A percentile compares a stretch with the other conserved stretches of the same genome.
These are phyloP conservation scores for Paradisaea rubra DNA, from an alignment of 2,113 vertebrate species.

Conservation along the genomic window DNA sequence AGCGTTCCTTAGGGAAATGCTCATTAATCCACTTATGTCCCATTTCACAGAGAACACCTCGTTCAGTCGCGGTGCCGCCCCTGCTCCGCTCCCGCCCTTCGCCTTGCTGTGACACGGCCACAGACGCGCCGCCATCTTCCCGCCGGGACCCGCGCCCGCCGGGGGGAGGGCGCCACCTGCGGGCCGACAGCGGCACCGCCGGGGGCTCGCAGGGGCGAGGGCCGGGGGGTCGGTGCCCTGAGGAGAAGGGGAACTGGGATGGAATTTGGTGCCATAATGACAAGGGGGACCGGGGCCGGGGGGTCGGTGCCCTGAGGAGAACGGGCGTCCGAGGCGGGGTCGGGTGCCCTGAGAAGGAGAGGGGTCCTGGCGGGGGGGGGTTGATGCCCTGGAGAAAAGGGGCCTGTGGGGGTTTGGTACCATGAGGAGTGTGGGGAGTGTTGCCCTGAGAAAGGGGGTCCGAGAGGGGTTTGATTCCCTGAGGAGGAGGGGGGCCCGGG, in stretches of 20 bases:
- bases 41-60: fast-evolving
- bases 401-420: background rate
- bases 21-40: background rate
- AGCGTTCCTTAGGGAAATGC: background rate
- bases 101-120: fast-evolving
- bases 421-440: too few species aligned
- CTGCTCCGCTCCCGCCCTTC: background rate
- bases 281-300: background rate
- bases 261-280: background rate
- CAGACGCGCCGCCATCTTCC: background rate
- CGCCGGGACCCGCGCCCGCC: background rate
- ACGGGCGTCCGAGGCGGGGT: fast-evolving
- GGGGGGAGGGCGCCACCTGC: background rate
- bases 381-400: background rate
- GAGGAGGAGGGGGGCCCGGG: fast-evolving
- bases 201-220: too few species aligned
- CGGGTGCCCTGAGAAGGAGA: background rate
- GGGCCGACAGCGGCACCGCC: background rate
- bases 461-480: background rate
- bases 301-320: background rate
- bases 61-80: background rate
- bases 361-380: too few species aligned
- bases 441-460: background rate
- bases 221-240: background rate
- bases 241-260: background rate